phyloP scores from a whole-genome alignment of 1,140 invertebrate genomes.

The Thaumatotibia leucotreta region DNA sequence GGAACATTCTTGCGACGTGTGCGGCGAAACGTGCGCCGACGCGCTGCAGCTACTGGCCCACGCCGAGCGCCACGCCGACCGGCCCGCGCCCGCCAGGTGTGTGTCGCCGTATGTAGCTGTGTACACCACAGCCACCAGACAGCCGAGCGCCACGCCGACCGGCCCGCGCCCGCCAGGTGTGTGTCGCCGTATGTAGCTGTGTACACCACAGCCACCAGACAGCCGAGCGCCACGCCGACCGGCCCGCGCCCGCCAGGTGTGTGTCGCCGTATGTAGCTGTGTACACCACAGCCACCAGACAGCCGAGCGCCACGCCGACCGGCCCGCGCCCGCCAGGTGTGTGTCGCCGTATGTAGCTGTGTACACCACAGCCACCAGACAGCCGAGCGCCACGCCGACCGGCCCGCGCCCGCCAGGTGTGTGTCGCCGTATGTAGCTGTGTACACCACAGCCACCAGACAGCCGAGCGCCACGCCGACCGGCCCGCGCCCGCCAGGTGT shows the following conservation, averaged over 20 bases:
- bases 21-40: constrained; percentile 85
- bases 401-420: constrained; percentile 73
- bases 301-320: constrained; percentile 64
- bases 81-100: constrained; percentile 74
- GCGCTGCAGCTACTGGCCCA: constrained; percentile 85
- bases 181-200: no score
- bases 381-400: constrained; percentile 83
- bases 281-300: constrained; percentile 47
- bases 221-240: no score
- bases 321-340: constrained; percentile 83
- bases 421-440: no score
- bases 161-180: no score
- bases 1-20: constrained; percentile 84
- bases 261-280: no score
- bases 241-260: no score
- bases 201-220: no score
- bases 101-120: no score
- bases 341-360: constrained; percentile 85
- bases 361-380: constrained; percentile 85
- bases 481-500: constrained; percentile 83
- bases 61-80: constrained; percentile 83
- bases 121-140: no score
- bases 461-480: constrained; percentile 64
- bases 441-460: constrained; percentile 70
- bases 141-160: no score